phyloP scores from a whole-genome alignment of 2,797 vertebrate genomes.

The Stomatorhinus walkeri region DNA sequence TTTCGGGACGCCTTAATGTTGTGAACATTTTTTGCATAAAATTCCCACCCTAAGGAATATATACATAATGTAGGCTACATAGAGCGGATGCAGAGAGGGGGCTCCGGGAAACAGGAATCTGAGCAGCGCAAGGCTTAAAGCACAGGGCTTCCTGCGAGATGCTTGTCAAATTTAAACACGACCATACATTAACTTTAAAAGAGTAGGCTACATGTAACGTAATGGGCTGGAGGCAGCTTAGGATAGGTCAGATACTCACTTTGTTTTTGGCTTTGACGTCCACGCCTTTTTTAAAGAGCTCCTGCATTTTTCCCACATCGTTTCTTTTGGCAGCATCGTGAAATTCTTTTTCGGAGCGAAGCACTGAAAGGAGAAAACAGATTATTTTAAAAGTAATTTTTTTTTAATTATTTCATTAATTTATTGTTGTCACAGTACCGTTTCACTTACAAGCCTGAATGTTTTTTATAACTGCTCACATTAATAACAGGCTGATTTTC shows the following conservation, averaged over 20 bases:
- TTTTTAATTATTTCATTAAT: not conserved
- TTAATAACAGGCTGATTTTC: not conserved
- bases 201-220: not conserved
- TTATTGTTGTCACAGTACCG: not conserved
- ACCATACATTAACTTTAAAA: not conserved
- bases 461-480: not conserved
- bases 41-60: not conserved
- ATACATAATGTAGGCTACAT: not conserved
- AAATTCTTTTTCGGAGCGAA: conserved; percentile 75
- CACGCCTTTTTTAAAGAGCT: conserved; percentile 70
- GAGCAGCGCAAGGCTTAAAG: not conserved
- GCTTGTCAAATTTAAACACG: not conserved
- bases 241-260: conserved; percentile 49
- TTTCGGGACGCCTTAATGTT: not conserved
- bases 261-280: conserved; percentile 73
- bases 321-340: conserved; percentile 71
- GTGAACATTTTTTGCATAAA: not conserved
- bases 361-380: conserved; percentile 53
- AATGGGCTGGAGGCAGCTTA: not conserved
- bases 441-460: not conserved
- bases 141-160: not conserved
- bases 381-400: not conserved
- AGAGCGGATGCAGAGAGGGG: not conserved
- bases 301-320: conserved; percentile 60
- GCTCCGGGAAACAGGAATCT: not conserved